Conservation (phyloP, 2,113 vertebrate species). For the Nestor notabilis region DNA sequence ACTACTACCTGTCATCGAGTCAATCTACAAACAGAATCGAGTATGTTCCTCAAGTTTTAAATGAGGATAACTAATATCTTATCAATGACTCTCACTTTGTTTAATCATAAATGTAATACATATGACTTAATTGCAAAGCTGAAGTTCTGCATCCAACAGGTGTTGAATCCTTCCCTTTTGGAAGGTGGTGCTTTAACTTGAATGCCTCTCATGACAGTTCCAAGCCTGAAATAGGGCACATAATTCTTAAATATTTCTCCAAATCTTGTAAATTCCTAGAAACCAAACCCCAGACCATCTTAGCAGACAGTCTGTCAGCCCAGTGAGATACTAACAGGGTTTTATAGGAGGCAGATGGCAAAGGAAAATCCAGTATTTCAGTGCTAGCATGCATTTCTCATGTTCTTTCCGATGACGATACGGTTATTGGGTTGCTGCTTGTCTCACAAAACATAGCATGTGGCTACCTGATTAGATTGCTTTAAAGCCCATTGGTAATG, state of each 20-base stretch:
- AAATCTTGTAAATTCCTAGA: neutral
- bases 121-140: neutral
- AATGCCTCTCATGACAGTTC: neutral
- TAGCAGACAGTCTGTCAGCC: neutral
- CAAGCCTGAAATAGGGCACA: neutral
- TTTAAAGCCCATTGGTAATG: constrained; percentile 42
- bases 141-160: neutral
- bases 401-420: constrained; percentile 56
- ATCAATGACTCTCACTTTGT: neutral
- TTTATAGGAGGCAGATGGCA: neutral
- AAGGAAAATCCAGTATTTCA: constrained; percentile 37
- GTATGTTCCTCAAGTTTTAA: neutral
- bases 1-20: neutral
- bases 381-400: constrained; percentile 54
- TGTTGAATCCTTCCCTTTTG: neutral
- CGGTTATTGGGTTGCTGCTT: constrained; percentile 71
- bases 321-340: neutral
- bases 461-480: constrained; percentile 70
- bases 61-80: neutral
- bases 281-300: neutral
- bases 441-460: constrained; percentile 56
- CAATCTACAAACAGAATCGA: neutral
- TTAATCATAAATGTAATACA: neutral
- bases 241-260: neutral
- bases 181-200: neutral